These are phyloP conservation scores for Sinohyriopsis cumingii DNA, from an alignment of 2,888 invertebrate genomes.

Conservation along the genomic window DNA sequence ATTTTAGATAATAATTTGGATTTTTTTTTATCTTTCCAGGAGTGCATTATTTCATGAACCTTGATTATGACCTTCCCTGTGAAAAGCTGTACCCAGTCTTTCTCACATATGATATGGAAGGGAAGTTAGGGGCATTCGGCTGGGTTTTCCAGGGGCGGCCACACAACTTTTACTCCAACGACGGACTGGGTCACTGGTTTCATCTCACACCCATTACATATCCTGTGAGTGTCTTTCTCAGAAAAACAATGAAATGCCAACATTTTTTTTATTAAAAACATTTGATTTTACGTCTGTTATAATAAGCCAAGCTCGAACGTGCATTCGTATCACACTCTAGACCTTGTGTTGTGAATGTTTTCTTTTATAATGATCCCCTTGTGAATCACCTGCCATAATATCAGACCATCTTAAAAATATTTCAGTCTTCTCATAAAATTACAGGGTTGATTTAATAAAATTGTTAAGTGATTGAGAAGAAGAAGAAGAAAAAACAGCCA, in stretches of 20 bases:
- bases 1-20: no score
- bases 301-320: not conserved
- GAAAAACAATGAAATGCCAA: no score
- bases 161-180: conserved; percentile 38
- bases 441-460: no score
- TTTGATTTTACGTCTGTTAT: not conserved
- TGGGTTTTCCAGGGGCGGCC: conserved; percentile 65
- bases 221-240: conserved; percentile 44
- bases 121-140: conserved; percentile 62
- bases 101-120: conserved; percentile 61
- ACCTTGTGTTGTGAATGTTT: no score
- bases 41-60: conserved; percentile 60
- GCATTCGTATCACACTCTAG: no score
- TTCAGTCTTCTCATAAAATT: no score
- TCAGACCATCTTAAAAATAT: no score
- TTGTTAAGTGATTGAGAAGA: no score
- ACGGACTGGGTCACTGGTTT: conserved; percentile 53
- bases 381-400: no score
- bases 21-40: conserved; percentile 37
- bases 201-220: conserved; percentile 50
- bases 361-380: no score
- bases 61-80: conserved; percentile 53
- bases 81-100: conserved; percentile 63
- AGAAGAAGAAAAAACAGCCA: no score
- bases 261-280: no score